Evolutionary conservation across 2,113 vertebrate genomes (phyloP).

Genomic region (Phyllostomus hastatus): DNA sequence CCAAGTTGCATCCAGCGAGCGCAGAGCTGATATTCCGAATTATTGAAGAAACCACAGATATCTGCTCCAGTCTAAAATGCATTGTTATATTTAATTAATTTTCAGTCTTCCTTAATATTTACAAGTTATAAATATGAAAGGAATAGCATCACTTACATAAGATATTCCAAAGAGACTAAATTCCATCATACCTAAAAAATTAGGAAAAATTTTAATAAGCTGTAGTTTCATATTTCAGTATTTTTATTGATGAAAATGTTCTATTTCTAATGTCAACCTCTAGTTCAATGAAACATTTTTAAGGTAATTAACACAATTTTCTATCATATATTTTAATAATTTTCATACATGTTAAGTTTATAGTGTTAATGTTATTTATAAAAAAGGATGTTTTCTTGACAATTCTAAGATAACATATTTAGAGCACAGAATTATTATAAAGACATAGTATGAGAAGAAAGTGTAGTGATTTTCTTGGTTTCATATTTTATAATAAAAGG

Average conservation of each 20-base stretch:
- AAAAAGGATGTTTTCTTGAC: neutral
- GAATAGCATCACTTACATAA: conserved; percentile 78
- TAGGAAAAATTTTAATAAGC: neutral
- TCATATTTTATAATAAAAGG: neutral
- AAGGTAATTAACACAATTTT: neutral
- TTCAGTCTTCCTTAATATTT: neutral
- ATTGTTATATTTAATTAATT: neutral
- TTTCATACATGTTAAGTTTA: neutral
- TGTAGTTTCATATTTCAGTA: neutral
- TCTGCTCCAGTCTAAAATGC: conserved; percentile 86
- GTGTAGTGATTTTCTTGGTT: neutral
- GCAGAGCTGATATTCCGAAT: conserved; percentile 83
- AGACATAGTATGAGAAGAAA: neutral
- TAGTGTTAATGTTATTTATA: neutral
- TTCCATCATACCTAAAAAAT: conserved; percentile 85
- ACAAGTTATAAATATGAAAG: neutral
- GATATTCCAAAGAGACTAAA: conserved; percentile 89
- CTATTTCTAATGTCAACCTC: neutral
- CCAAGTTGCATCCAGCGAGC: conserved; percentile 91
- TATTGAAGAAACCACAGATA: conserved; percentile 88
- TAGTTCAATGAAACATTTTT: neutral
- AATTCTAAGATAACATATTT: neutral
- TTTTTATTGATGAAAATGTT: neutral
- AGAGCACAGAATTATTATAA: neutral
- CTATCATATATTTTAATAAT: neutral